A percentile compares a stretch with the other conserved stretches of the same genome.
phyloP scores from a whole-genome alignment of 2,113 vertebrate species.

The Ranitomeya imitator region DNA sequence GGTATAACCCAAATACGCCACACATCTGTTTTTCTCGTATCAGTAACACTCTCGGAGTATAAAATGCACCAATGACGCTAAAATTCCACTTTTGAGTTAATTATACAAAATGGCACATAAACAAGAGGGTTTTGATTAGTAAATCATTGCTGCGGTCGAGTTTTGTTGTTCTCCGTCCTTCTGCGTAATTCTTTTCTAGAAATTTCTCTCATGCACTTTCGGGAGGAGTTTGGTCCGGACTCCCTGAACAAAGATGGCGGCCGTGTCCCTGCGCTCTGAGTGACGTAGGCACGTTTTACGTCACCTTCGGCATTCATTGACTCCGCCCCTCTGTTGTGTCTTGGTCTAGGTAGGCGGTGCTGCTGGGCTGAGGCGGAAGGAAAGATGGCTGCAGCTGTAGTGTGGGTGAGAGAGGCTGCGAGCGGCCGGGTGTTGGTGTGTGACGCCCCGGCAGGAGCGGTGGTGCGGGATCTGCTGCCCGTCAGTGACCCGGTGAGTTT shows the following conservation, averaged over 20 bases:
- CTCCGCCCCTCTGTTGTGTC: neutral
- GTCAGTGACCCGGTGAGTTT: neutral
- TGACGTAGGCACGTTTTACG: neutral
- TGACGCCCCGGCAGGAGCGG: neutral
- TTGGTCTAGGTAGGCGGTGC: neutral
- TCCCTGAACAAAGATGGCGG: slow-evolving; percentile 32
- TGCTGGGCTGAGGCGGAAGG: neutral
- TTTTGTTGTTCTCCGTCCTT: neutral
- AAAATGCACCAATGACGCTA: neutral
- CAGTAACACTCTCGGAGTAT: neutral
- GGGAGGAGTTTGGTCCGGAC: neutral
- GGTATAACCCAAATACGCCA: neutral
- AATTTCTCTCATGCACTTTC: neutral
- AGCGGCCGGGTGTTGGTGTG: neutral
- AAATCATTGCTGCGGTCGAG: neutral
- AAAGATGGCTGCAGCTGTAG: slow-evolving; percentile 17
- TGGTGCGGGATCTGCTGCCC: slow-evolving; percentile 7
- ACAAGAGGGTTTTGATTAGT: neutral
- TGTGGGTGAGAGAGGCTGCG: slow-evolving; percentile 24
- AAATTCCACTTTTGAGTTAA: neutral
- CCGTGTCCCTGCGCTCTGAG: neutral
- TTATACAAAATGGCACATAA: neutral
- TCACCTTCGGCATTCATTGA: neutral
- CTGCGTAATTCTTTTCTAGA: neutral
- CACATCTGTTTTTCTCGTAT: neutral